Base-by-base conservation (phyloP, 2,888 invertebrate species). In the Heteromurus nitidus region DNA sequence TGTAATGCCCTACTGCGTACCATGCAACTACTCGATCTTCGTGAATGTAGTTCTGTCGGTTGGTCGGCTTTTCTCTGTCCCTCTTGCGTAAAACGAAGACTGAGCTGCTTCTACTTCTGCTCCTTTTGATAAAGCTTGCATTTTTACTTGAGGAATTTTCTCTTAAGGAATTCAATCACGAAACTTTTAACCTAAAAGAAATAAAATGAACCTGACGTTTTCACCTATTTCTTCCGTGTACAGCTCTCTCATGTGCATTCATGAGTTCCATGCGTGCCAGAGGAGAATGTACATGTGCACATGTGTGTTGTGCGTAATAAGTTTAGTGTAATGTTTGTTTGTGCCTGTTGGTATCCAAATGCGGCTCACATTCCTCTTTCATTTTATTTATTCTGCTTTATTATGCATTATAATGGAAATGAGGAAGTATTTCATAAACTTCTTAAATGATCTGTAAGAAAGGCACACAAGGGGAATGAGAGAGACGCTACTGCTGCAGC, bases 41-140 rank as follows among this genome's bases (percentile, higher is more conserved):
- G n/a, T n/a, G n/a, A n/a, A n/a, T n/a, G n/a, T n/a, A n/a, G n/a
- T n/a, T 36, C 3, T 58, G 58, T 24, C 58, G 24, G 24, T 3
- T 11, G 26, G 11, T 58, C n/a, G 20, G 58, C 24, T 72, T 60
- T 62, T 62, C 60, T 58, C n/a, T 60, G 72, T 60, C 44, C 13
- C 20, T 72, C 44, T n/a, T 72, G 60, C 60, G 72, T 72, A 69
- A 31, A 30, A 31, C 42, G 42, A 55, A 26, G n/a, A n/a, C n/a
- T n/a, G n/a, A n/a, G n/a, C n/a, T n/a, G n/a, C n/a, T n/a, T n/a
- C n/a, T n/a, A n/a, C n/a, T n/a, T n/a, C n/a, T n/a, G n/a, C n/a
- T n/a, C n/a, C n/a, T n/a, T n/a, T n/a, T n/a, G n/a, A n/a, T n/a
- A n/a, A n/a, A n/a, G n/a, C n/a, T 53, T n/a, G 30, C 30, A 30